Base-by-base conservation (phyloP, 1,140 invertebrate species). In the Drosophila trapezifrons region DNA sequence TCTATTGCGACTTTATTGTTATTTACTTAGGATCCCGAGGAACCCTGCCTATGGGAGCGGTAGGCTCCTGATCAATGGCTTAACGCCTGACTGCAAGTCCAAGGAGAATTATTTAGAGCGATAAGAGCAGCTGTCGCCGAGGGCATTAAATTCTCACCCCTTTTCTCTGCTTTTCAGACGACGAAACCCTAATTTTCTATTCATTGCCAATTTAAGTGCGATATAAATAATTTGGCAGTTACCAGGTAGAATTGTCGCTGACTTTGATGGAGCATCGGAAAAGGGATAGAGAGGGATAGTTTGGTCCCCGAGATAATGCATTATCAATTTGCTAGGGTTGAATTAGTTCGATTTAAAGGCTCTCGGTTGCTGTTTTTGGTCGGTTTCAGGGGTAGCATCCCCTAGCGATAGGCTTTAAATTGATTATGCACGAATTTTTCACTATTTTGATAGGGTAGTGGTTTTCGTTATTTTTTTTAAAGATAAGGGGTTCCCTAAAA, bases 151-250 rank as follows among this genome's bases (percentile, higher is more conserved):
- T 42, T 65, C 47, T 75, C 84, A 77, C 76, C 83, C 84, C 79
- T 83, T 86, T 86, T 17, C 35, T 12, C 9, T 52, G n/a, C 18
- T 17, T 27, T 27, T 5, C 22, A 12, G 51, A 42, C 25, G 9
- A 9, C 15, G 32, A 71, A 71, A 70, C 67, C 67, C 65, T 71
- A 58, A 79, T 75, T 79, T 87, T 83, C 83, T 80, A 87, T 87
- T 87, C 81, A 87, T 87, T 87, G 83, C 71, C 76, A 87, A 89
- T 89, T 89, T 87, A 83, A 89, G 79, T 87, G 71, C 83, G 83
- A 86, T 86, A 87, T 87, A 86, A 86, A 86, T 86, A 86, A 87
- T 86, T 86, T 86, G 84, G 79, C 79, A 83, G 52, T 62, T 74
- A 58, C 65, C 83, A 87, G 83, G 83, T 87, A 87, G 79, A 65